A percentile compares a stretch with the other conserved stretches of the same genome.
Conservation (phyloP, 2,113 vertebrate species). For the Trinectes maculatus region DNA sequence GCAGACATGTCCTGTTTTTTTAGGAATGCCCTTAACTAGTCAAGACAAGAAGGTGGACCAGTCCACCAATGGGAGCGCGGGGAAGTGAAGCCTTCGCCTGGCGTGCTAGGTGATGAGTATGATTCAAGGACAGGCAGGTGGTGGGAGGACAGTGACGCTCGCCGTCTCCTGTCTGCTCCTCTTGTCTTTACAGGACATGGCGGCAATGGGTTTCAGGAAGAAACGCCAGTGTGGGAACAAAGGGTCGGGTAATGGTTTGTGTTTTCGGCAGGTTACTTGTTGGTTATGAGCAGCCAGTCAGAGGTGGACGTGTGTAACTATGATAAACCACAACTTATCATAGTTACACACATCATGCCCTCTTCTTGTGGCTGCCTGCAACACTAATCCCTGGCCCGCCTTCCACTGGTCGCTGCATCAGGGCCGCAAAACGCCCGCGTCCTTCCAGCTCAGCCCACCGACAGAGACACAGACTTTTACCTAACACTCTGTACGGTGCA, state of each 20-base stretch:
- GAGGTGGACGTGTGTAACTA: too few species aligned
- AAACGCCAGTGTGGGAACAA: background rate
- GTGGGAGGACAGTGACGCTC: slow-evolving; percentile 39
- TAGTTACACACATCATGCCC: slow-evolving; percentile 51
- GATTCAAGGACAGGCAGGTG: slow-evolving; percentile 72
- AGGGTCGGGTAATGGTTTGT: background rate
- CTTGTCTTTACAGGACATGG: slow-evolving; percentile 30
- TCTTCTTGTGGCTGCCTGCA: slow-evolving; percentile 58
- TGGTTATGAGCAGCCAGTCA: slow-evolving; percentile 26
- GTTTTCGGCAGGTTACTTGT: slow-evolving; percentile 18
- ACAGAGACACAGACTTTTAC: slow-evolving; percentile 73
- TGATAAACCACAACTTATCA: too few species aligned
- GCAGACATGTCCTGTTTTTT: slow-evolving; percentile 70
- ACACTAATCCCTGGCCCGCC: slow-evolving; percentile 66
- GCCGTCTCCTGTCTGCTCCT: slow-evolving; percentile 42
- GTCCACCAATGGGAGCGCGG: slow-evolving; percentile 57
- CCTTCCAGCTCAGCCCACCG: slow-evolving; percentile 58
- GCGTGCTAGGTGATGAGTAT: slow-evolving; percentile 57
- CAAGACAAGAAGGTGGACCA: slow-evolving; percentile 73
- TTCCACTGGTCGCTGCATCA: slow-evolving; percentile 55
- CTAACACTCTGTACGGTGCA: slow-evolving; percentile 66
- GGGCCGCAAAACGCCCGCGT: slow-evolving; percentile 51
- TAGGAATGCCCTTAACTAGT: slow-evolving; percentile 72
- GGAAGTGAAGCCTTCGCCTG: slow-evolving; percentile 63
- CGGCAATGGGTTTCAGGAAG: background rate